Evolutionary conservation across 2,888 invertebrate genomes (phyloP).

Genomic region (Mycalesis mineus): DNA sequence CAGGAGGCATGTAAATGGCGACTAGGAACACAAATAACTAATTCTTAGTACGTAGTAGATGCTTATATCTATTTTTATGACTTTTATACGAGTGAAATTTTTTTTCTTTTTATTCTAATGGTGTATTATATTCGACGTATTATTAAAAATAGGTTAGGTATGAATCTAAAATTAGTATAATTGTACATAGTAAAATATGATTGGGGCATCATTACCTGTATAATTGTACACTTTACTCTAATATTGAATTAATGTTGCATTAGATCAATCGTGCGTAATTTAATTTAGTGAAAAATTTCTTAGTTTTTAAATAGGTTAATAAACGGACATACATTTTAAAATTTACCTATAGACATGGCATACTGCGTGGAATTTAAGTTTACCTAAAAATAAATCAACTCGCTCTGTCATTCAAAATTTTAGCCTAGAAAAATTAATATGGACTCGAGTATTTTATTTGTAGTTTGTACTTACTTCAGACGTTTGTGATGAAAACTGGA

Average conservation of each 20-base stretch:
- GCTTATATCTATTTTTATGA: not conserved
- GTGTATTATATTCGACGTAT: not conserved
- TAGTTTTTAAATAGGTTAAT: no score
- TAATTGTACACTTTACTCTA: not conserved
- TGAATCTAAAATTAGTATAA: not conserved
- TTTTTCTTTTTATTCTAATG: not conserved
- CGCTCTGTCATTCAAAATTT: not conserved
- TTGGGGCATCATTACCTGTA: constrained; percentile 4
- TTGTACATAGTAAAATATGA: constrained; percentile 1
- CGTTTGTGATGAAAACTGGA: constrained; percentile 4
- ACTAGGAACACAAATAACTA: not conserved
- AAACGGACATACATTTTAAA: no score
- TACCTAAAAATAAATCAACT: no score
- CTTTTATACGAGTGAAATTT: not conserved
- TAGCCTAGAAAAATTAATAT: constrained; percentile 4
- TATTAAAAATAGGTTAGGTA: not conserved
- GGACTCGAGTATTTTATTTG: constrained; percentile 4
- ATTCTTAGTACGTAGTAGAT: no score
- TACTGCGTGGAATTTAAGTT: no score
- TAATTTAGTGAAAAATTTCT: no score
- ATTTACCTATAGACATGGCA: no score
- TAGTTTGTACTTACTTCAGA: constrained; percentile 20
- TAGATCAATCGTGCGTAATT: no score
- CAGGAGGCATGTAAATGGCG: not conserved
- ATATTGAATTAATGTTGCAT: no score